phyloP scores from a whole-genome alignment of 30 jellyfish, hydroid and myxozoan genomes.

The Hydra vulgaris region DNA sequence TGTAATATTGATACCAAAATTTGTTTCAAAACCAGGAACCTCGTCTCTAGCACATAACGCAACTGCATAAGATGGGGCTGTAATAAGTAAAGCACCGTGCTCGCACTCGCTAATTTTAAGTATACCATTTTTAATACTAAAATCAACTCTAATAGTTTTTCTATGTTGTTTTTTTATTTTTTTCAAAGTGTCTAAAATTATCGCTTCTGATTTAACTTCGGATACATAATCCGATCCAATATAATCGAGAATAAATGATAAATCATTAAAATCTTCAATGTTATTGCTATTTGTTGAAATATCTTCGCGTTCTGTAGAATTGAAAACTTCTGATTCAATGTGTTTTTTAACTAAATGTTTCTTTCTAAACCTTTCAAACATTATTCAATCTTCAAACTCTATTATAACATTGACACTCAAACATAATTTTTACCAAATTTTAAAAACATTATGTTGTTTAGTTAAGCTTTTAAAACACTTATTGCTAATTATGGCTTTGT shows the following conservation, averaged over 20 bases:
- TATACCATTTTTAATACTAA: conserved; percentile 73
- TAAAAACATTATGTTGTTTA: neutral
- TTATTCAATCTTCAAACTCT: neutral
- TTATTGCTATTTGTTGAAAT: neutral
- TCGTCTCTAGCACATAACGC: conserved; percentile 96
- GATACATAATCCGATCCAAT: conserved; percentile 93
- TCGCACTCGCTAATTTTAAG: conserved; percentile 62
- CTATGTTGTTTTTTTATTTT: conserved; percentile 79
- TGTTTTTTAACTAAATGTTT: neutral
- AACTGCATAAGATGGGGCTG: conserved; percentile 97
- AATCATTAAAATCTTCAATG: conserved; percentile 42
- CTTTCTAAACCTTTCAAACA: neutral
- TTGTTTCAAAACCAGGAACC: conserved; percentile 87
- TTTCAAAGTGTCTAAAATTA: conserved; percentile 86
- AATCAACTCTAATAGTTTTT: conserved; percentile 78
- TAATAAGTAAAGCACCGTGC: conserved; percentile 93
- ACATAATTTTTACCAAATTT: neutral
- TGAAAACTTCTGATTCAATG: neutral
- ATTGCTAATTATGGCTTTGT: neutral
- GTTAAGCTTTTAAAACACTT: neutral
- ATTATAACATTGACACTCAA: too few species aligned
- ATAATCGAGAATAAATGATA: conserved; percentile 90
- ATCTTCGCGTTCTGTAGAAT: neutral
- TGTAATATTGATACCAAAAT: conserved; percentile 88
- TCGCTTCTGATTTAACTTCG: conserved; percentile 92